Base-by-base conservation (phyloP, 2,797 vertebrate species). In the Clarias platycephalus region DNA sequence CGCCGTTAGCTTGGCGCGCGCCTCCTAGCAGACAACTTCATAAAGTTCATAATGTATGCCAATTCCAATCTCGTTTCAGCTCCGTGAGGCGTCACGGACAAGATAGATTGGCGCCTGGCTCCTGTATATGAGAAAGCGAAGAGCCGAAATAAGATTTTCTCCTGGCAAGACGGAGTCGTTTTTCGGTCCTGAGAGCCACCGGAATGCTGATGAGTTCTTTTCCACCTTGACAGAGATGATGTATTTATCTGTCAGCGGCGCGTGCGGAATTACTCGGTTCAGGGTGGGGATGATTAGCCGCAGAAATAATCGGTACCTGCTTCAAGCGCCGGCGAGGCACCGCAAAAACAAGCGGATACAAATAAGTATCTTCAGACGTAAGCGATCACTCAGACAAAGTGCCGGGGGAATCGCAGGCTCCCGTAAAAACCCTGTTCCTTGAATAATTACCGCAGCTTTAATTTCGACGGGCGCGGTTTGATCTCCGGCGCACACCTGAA, bases 191-290 rank as follows among this genome's bases (percentile, higher is more conserved):
- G 58, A 40, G 31, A 82, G 74, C 78, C 34, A 8, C 15, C 67
- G 18, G 87, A 77, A 79, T 88, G 71, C 87, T 62, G 84, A 86
- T 88, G 72, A 82, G 79, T 53, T 60, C 72, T 67, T 86, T 13
- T 44, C 77, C 53, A 58, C 60, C 71, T 81, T 81, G 77, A 79
- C 82, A 68, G 62, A 53, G 64, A 81, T 81, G 82, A 80, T 83
- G 15, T 37, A 86, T 86, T 86, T 86, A 83, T 86, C 70, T 74
- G 58, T 67, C 80, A 72, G 76, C 4, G 2, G 49, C 18, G 49
- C 28, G 1, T 63, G 68, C 18, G 70, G 70, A 83, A 67, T 86
- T 60, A 81, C 83, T 76, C 58, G 31, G 70, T 83, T 68, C 12
- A n/a, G 75, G 76, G 67, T 58, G 58, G 40, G 40, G 62, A 53